Conservation (phyloP, 2,797 vertebrate species). For the Chromis chromis region DNA sequence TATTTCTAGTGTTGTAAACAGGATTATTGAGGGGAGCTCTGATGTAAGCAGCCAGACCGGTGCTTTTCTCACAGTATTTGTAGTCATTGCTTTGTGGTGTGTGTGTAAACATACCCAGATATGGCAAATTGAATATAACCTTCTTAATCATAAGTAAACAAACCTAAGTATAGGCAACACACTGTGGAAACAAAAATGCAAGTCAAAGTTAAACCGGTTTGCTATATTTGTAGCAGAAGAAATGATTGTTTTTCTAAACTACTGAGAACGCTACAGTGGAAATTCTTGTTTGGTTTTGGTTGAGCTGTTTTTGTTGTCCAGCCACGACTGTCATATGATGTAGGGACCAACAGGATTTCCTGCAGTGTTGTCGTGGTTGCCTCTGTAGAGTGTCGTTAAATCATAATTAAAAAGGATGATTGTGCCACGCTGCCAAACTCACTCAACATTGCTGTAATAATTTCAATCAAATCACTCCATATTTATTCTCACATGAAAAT, state of each 20-base stretch:
- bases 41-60: background rate
- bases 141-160: slow-evolving; percentile 1
- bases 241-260: too few species aligned
- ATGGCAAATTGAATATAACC: background rate
- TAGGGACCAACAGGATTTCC: background rate
- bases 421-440: background rate
- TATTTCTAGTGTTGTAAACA: slow-evolving; percentile 24
- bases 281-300: too few species aligned
- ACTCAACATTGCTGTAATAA: background rate
- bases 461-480: background rate
- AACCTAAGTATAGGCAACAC: background rate
- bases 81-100: background rate
- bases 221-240: too few species aligned
- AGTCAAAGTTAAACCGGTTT: too few species aligned
- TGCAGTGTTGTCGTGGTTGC: too few species aligned
- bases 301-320: too few species aligned
- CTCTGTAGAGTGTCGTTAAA: too few species aligned
- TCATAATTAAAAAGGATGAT: too few species aligned
- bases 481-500: background rate
- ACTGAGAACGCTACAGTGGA: too few species aligned
- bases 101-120: slow-evolving; percentile 13
- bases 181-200: background rate
- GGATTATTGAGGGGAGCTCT: background rate
- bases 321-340: too few species aligned
- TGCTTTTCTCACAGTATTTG: slow-evolving; percentile 5